Evolutionary conservation across 2,113 vertebrate species (phyloP).

Genomic region (Piprites chloris): DNA sequence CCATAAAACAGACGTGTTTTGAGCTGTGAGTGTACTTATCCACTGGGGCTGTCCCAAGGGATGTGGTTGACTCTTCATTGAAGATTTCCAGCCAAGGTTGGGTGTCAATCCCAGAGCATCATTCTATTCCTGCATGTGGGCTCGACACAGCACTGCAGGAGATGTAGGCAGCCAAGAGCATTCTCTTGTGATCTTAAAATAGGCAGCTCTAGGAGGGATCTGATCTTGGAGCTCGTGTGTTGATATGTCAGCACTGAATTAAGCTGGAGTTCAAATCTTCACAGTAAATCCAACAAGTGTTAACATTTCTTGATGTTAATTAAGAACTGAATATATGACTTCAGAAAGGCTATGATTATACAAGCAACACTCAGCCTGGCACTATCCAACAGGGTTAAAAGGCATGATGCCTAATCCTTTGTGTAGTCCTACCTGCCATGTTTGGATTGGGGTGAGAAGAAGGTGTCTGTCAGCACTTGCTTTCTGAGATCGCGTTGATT

Average conservation of each 20-base stretch:
- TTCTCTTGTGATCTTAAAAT: not conserved
- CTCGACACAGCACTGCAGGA: not conserved
- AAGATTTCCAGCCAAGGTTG: not conserved
- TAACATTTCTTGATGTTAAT: not conserved
- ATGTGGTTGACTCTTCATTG: not conserved
- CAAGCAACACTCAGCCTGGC: not conserved
- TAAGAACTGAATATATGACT: not conserved
- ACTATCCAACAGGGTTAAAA: not conserved
- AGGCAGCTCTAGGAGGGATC: not conserved
- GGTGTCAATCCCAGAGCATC: not conserved
- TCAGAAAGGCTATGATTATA: not conserved
- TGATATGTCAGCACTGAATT: not conserved
- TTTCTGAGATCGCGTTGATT: fast-evolving
- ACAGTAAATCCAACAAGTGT: not conserved
- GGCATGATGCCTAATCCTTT: not conserved
- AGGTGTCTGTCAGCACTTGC: not conserved
- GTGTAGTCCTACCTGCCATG: not conserved
- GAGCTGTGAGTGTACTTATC: not conserved
- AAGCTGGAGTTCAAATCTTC: not conserved
- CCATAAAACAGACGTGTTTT: not conserved
- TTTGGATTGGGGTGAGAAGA: not conserved
- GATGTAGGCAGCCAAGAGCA: not conserved
- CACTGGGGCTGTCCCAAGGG: not conserved
- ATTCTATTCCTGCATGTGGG: fast-evolving
- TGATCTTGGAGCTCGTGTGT: not conserved